Evolutionary conservation across 2,797 vertebrate species (phyloP).

Genomic region (Pogoniulus pusillus): DNA sequence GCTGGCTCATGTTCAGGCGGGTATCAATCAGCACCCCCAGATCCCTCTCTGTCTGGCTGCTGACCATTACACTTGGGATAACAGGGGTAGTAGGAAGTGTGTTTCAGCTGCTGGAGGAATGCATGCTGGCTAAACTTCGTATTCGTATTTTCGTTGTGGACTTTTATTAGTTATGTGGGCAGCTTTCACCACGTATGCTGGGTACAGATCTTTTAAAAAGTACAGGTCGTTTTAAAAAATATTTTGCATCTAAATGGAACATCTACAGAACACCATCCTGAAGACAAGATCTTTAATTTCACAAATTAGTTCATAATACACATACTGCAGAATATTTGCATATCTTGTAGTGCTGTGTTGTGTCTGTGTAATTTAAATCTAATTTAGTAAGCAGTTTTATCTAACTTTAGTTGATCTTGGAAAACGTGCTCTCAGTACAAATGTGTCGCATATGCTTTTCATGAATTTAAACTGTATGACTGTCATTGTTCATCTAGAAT

Average conservation of each 20-base stretch:
- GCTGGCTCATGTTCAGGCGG: too few species aligned
- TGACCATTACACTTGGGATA: background rate
- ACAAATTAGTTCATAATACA: background rate
- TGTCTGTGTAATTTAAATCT: background rate
- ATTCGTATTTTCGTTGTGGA: background rate
- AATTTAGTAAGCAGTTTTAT: constrained; percentile 31
- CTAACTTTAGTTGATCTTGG: background rate
- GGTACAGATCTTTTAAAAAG: background rate
- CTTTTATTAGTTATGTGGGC: background rate
- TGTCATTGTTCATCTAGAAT: background rate
- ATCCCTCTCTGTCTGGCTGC: too few species aligned
- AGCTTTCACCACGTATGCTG: background rate
- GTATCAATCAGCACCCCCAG: too few species aligned
- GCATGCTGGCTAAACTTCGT: background rate
- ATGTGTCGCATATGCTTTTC: constrained; percentile 5
- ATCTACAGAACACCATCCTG: background rate
- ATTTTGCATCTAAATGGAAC: background rate
- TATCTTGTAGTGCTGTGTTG: background rate
- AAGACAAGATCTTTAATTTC: background rate
- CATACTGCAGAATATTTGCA: background rate
- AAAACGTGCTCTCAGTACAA: background rate
- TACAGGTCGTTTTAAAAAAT: background rate
- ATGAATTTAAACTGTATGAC: background rate
- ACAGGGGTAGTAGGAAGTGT: background rate
- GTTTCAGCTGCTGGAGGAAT: background rate